Percentiles rank a stretch among this genome's conserved stretches.
phyloP scores from a whole-genome alignment of 2,113 vertebrate species.

The Calonectris borealis region DNA sequence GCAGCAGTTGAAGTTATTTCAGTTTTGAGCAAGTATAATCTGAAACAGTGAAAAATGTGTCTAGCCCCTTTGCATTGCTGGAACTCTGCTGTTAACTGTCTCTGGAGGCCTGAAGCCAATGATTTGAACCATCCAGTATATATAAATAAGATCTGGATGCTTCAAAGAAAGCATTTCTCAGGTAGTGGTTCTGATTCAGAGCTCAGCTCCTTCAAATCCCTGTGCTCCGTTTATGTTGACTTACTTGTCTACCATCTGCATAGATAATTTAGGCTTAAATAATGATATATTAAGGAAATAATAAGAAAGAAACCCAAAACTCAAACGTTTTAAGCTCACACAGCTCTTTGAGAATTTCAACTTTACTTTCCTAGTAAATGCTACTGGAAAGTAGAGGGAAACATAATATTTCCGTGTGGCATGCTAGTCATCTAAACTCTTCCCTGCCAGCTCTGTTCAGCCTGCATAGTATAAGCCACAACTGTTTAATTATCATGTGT shows the following conservation, averaged over 20 bases:
- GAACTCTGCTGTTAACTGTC: not conserved
- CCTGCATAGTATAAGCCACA: not conserved
- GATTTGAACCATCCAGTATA: not conserved
- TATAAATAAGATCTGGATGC: not conserved
- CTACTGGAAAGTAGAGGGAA: not conserved
- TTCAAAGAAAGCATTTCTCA: not conserved
- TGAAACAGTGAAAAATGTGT: not conserved
- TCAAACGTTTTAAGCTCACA: not conserved
- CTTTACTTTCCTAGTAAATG: not conserved
- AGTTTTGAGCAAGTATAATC: not conserved
- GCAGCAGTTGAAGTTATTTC: not conserved
- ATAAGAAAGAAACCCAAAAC: not conserved
- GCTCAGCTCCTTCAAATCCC: not conserved
- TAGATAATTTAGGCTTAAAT: not conserved
- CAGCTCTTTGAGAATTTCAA: not conserved
- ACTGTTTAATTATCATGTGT: constrained; percentile 33
- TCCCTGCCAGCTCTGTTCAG: constrained; percentile 19
- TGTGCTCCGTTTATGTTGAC: not conserved
- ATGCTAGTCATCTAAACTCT: not conserved
- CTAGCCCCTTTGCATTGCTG: not conserved
- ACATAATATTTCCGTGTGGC: not conserved
- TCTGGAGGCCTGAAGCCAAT: not conserved
- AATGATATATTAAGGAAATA: not conserved
- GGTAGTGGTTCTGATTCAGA: not conserved
- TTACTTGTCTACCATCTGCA: not conserved